phyloP scores from a whole-genome alignment of 2,888 invertebrate genomes.

The Lasiommata megera region DNA sequence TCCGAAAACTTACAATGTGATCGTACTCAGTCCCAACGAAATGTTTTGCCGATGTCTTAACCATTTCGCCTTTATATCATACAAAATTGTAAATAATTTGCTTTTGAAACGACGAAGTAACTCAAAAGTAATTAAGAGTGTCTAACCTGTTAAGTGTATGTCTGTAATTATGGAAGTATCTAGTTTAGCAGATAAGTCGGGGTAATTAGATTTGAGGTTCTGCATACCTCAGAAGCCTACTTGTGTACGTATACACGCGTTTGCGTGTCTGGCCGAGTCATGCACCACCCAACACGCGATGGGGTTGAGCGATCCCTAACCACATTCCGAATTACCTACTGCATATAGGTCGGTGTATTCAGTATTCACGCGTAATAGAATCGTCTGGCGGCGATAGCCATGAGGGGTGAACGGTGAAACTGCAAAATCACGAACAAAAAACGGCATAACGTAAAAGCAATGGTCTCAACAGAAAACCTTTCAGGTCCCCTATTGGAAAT shows the following conservation, averaged over 20 bases:
- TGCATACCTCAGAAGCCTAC: background rate
- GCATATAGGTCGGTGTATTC: background rate
- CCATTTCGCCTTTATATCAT: no score
- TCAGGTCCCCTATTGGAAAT: no score
- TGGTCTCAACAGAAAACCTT: no score
- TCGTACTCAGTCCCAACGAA: no score
- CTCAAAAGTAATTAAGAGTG: background rate
- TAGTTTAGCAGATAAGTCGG: conserved; percentile 7
- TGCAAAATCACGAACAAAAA: background rate
- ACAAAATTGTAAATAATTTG: no score
- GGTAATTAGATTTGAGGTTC: conserved; percentile 8
- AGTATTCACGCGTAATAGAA: background rate
- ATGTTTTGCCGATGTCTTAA: no score
- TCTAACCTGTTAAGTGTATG: background rate
- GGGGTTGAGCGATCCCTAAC: conserved; percentile 20
- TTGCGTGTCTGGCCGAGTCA: conserved; percentile 15
- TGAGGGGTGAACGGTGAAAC: background rate
- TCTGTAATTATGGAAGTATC: conserved; percentile 12
- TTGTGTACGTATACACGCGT: background rate
- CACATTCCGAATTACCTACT: conserved; percentile 13
- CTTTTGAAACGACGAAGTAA: no score
- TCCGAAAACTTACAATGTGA: no score
- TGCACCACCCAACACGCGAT: conserved; percentile 18
- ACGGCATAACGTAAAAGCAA: no score
- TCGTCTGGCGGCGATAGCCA: background rate